Evolutionary conservation across 2,113 vertebrate genomes (phyloP), one percentile per base, ranked within the genome.

Genomic region (Clarias magur): DNA sequence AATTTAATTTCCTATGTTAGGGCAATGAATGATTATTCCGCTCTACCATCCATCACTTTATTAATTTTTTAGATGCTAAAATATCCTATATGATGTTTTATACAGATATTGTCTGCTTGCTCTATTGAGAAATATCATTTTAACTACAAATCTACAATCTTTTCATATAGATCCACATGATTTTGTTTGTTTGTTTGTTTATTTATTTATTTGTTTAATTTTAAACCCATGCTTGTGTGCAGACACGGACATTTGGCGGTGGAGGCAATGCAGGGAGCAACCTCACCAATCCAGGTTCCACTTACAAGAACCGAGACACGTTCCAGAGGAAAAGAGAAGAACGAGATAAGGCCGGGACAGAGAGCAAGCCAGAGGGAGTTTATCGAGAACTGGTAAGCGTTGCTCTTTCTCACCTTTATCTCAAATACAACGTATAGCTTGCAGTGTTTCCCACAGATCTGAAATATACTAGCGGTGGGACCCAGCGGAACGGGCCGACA

Each of bases 191-290:
- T 48, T 48, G 6, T 48, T 48, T 34, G 2, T 34, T 34, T 34
- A 34, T 34, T 34, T 48, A 48, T 8, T 8, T 48, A 8, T 8
- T 48, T 8, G 8, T 8, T 48, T 48, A 48, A 3, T 38, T 38
- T 38, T 38, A 38, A 38, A 48, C n/a, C 5, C 25, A 2, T 88
- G 67, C 82, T 93, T 93, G 73, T 89, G 68, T 92, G 57, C 94
- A 97, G 96, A 96, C 93, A 21, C 98, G 98, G 87, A 97, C 96
- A 0, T 99, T 99, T 93, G 98, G 98, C 85, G 98, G 98, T 82
- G 97, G 97, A 85, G 96, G 97, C 79, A 97, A 94, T 83, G 97
- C 94, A 78, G 96, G 98, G 90, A 94, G 96, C 93, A 99, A 98
- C 94, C 96, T 99, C 88, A 96, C 89, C 90, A 94, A 93, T 27